These are phyloP conservation scores for Atlantisia rogersi DNA, from an alignment of 2,113 vertebrate species.

Conservation along the genomic window DNA sequence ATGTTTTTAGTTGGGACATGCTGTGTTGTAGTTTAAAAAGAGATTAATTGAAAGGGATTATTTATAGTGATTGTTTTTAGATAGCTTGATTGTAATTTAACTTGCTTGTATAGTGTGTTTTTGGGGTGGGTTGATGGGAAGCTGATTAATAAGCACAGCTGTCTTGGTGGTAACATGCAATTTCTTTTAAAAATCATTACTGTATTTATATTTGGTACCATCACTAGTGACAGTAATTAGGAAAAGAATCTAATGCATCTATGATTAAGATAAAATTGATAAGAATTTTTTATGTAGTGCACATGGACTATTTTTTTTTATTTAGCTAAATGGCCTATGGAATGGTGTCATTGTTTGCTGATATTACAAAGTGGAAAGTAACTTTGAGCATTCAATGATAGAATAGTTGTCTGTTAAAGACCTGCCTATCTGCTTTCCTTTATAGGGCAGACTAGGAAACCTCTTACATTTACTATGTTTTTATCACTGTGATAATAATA, in stretches of 20 bases:
- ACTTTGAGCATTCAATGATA: not conserved
- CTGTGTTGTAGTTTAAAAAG: slow-evolving; percentile 33
- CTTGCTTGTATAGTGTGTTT: slow-evolving; percentile 9
- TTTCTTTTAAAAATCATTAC: slow-evolving; percentile 6
- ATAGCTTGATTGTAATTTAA: slow-evolving; percentile 59
- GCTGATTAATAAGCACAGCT: slow-evolving; percentile 50
- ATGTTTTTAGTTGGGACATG: slow-evolving; percentile 8
- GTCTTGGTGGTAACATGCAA: not conserved
- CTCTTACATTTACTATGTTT: not conserved
- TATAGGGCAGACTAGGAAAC: not conserved
- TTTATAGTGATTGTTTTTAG: slow-evolving; percentile 52
- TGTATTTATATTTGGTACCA: slow-evolving; percentile 43
- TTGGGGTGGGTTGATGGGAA: slow-evolving; percentile 26
- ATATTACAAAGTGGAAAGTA: not conserved
- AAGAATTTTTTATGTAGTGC: not conserved
- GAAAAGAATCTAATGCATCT: not conserved
- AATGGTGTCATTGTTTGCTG: not conserved
- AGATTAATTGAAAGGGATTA: slow-evolving; percentile 43
- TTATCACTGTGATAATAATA: not conserved
- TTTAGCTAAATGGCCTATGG: not conserved
- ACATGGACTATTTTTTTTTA: not conserved
- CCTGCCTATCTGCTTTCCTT: not conserved
- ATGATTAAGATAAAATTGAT: slow-evolving; percentile 35
- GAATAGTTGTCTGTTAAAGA: not conserved
- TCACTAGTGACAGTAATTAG: slow-evolving; percentile 25